A percentile compares a stretch with the other conserved stretches of the same genome.
These are phyloP conservation scores for Protaetia brevitarsis DNA, from an alignment of 1,140 invertebrate genomes.

Conservation along the genomic window DNA sequence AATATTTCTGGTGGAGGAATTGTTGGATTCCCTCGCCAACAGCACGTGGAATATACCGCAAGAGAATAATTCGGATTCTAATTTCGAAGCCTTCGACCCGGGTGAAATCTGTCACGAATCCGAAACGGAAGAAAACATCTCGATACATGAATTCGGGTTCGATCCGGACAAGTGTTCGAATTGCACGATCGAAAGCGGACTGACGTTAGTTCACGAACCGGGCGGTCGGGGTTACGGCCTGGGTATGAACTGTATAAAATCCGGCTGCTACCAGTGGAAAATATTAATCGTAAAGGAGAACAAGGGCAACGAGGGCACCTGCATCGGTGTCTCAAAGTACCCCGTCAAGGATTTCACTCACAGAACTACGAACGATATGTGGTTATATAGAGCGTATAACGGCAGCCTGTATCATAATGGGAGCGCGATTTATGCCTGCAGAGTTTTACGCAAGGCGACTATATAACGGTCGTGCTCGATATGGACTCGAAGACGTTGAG, in stretches of 20 bases:
- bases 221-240: conserved; percentile 63
- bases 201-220: conserved; percentile 59
- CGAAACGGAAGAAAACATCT: conserved; percentile 48
- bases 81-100: background rate
- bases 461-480: conserved; percentile 63
- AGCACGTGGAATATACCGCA: conserved; percentile 58
- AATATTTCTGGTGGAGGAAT: conserved; percentile 53
- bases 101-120: background rate
- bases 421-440: conserved; percentile 56
- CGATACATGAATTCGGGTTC: conserved; percentile 57
- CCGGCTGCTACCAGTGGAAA: conserved; percentile 69
- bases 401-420: conserved; percentile 67
- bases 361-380: conserved; percentile 64
- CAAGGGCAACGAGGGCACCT: conserved; percentile 64
- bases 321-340: conserved; percentile 59
- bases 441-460: conserved; percentile 66
- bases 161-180: conserved; percentile 60
- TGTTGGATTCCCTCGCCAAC: conserved; percentile 56
- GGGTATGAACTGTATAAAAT: conserved; percentile 56
- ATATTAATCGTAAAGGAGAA: conserved; percentile 68
- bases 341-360: conserved; percentile 64
- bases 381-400: conserved; percentile 68
- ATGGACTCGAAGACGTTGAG: conserved; percentile 66
- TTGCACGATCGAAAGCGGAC: conserved; percentile 56
- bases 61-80: background rate